phyloP scores from a whole-genome alignment of 1,140 invertebrate species.

The Conopomorpha cramerella region DNA sequence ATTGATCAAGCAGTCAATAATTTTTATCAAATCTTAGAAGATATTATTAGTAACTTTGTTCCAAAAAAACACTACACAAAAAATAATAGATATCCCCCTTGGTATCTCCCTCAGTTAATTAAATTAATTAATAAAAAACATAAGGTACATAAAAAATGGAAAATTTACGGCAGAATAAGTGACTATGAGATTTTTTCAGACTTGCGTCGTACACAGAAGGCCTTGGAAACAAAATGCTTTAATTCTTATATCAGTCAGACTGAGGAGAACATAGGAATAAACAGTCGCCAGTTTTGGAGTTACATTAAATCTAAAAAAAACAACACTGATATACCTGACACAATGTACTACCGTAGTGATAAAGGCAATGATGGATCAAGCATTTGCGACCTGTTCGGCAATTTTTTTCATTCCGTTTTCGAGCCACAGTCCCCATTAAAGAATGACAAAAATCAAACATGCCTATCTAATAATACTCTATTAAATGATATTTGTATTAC shows the following conservation, averaged over 20 bases:
- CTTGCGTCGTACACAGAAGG: background rate
- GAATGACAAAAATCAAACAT: background rate
- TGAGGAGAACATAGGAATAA: background rate
- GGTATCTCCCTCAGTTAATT: background rate
- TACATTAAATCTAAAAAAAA: background rate
- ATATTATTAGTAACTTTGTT: background rate
- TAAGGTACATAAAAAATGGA: conserved; percentile 1
- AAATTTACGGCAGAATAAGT: background rate
- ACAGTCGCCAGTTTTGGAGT: background rate
- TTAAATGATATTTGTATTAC: background rate
- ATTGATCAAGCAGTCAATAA: background rate
- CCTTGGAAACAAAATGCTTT: background rate
- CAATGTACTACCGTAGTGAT: background rate
- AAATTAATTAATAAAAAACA: conserved; percentile 1
- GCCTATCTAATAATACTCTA: background rate
- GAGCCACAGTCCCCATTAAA: background rate
- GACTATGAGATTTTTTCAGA: background rate
- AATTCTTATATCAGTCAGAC: background rate
- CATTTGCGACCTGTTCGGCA: background rate
- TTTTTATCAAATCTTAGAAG: background rate
- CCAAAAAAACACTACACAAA: background rate
- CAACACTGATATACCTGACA: background rate
- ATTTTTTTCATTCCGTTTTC: too few relatives aligned
- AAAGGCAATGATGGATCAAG: background rate
- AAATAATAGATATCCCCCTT: conserved; percentile 1